Percentiles rank a stretch among this genome's conserved stretches.
Evolutionary conservation across 2,113 vertebrate genomes (phyloP).

Genomic region (Leptocoma aspasia): DNA sequence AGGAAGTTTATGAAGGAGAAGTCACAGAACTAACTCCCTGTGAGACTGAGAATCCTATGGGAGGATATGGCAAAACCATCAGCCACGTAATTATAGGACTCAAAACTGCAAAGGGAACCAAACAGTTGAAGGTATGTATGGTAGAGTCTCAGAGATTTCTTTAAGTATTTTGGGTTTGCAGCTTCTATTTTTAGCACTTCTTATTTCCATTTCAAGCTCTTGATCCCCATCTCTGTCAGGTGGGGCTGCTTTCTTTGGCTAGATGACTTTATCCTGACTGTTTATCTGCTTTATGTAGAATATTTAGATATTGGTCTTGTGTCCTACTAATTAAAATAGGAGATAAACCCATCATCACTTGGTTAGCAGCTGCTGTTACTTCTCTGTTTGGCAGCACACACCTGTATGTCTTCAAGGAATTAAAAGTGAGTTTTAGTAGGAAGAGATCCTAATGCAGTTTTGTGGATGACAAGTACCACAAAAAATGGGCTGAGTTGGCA

Average conservation of each 20-base stretch:
- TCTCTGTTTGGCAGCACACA: not conserved
- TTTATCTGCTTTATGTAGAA: not conserved
- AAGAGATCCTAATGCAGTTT: not conserved
- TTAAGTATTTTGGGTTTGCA: not conserved
- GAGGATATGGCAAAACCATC: constrained; percentile 96
- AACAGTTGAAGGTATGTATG: constrained; percentile 89
- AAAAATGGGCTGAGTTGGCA: not conserved
- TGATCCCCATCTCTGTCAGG: not conserved
- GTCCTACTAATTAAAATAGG: not conserved
- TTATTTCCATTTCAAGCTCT: not conserved
- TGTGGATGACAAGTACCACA: not conserved
- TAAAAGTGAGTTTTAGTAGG: not conserved
- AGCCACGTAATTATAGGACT: constrained; percentile 97
- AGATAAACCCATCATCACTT: not conserved
- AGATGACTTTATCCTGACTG: not conserved
- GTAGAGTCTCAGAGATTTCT: not conserved
- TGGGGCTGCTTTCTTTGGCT: not conserved
- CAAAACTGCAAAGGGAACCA: constrained; percentile 97
- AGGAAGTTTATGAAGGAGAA: constrained; percentile 98
- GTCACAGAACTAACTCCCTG: constrained; percentile 96
- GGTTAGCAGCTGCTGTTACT: not conserved
- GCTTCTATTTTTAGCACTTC: not conserved
- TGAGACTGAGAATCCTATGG: constrained; percentile 99
- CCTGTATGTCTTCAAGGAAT: not conserved
- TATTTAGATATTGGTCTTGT: not conserved